Percentiles rank a stretch among this genome's conserved stretches.
phyloP scores from a whole-genome alignment of 2,888 invertebrate species.

The Drosophila leonis region DNA sequence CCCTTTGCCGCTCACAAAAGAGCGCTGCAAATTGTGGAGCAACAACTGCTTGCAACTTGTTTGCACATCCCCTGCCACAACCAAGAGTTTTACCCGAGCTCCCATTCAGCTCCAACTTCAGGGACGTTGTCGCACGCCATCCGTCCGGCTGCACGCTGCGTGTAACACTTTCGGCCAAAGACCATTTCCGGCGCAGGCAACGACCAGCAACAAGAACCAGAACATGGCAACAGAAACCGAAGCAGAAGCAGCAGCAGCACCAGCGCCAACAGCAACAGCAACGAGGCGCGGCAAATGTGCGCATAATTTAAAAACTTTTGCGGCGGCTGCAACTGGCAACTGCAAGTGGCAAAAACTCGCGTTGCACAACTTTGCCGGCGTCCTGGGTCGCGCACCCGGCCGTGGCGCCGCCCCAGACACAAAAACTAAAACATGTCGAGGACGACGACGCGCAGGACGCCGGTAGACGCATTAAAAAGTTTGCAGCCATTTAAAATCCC shows the following conservation, averaged over 20 bases:
- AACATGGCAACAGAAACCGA: conserved; percentile 28
- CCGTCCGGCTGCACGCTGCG: conserved; percentile 60
- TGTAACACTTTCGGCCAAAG: conserved; percentile 79
- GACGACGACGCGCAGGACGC: conserved; percentile 28
- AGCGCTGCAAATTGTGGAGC: conserved; percentile 53
- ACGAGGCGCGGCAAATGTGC: conserved; percentile 70
- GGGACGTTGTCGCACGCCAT: conserved; percentile 32
- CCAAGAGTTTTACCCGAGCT: neutral
- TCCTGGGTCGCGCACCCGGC: conserved; percentile 44
- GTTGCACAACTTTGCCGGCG: conserved; percentile 65
- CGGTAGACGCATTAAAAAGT: conserved; percentile 79
- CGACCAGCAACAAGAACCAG: conserved; percentile 49
- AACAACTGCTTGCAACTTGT: conserved; percentile 66
- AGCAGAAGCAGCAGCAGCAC: conserved; percentile 1
- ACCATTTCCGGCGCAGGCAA: conserved; percentile 74
- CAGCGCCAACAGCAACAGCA: conserved; percentile 4
- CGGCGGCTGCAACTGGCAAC: conserved; percentile 72
- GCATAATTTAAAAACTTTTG: conserved; percentile 80
- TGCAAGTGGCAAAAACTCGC: conserved; percentile 76
- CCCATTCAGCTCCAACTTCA: conserved; percentile 6
- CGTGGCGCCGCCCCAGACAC: conserved; percentile 49
- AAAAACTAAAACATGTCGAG: conserved; percentile 52
- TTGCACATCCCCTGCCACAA: conserved; percentile 12
- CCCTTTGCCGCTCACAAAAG: conserved; percentile 15
- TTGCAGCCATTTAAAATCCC: conserved; percentile 83